A percentile compares a stretch with the other conserved stretches of the same genome.
Conservation (phyloP, 1,140 invertebrate species). For the Chionoecetes opilio region DNA sequence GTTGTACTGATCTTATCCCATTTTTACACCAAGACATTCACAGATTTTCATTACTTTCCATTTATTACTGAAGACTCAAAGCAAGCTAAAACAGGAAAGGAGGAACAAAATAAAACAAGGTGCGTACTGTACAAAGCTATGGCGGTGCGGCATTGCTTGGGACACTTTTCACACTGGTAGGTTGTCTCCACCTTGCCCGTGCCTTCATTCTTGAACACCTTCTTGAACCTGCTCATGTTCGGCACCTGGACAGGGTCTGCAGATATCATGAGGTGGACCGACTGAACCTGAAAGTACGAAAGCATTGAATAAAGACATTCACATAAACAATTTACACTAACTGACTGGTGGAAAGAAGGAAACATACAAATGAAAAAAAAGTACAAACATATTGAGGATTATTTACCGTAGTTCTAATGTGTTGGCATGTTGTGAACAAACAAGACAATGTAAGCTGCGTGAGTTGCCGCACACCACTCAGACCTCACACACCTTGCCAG, state of each 20-base stretch:
- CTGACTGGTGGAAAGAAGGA: no score
- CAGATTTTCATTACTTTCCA: no score
- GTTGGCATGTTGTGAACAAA: not conserved
- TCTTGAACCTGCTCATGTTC: conserved; percentile 54
- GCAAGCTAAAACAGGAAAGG: no score
- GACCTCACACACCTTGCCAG: not conserved
- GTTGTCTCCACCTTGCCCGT: conserved; percentile 57
- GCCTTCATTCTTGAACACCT: conserved; percentile 58
- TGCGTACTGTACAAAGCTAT: conserved; percentile 67
- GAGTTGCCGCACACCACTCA: not conserved
- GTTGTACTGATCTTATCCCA: no score
- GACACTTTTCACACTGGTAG: conserved; percentile 67
- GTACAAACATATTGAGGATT: no score
- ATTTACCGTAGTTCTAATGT: no score
- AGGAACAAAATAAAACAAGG: no score
- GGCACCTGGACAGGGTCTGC: conserved; percentile 63
- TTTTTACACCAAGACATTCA: no score
- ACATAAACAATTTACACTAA: not conserved
- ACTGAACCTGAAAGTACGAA: conserved; percentile 59
- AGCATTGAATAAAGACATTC: not conserved
- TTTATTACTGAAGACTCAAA: no score
- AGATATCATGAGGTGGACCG: conserved; percentile 69
- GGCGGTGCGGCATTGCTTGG: conserved; percentile 63
- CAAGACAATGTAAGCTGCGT: not conserved
- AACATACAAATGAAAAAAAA: not conserved